Base-by-base conservation (phyloP, 2,888 invertebrate genomes). In the Archips crataeganus region DNA sequence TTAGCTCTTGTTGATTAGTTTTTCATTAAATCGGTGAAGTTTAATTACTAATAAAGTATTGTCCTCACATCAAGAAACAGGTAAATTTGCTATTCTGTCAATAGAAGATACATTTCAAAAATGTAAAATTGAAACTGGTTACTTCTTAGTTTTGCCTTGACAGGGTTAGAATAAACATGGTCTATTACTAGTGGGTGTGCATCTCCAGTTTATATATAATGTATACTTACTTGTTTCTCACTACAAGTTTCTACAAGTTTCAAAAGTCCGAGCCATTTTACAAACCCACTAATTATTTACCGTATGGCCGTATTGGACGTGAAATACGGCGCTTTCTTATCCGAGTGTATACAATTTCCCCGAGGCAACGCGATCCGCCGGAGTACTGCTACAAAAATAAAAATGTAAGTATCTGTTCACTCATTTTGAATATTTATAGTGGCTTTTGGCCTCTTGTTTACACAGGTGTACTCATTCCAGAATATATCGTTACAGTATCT, bases 371-470 rank as follows among this genome's bases (percentile, higher is more conserved):
- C 15, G 57, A 57, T 57, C 57, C 57, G 23, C 11, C 32, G 57
- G 57, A 57, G 32, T 32, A 57, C 32, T 23, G 54, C 57, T 32
- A 57, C 57, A 57, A 32, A 57, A 32, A 57, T 57, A 57, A 32
- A 32, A 57, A 57, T 3, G 54, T 54, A 54, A 32, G 57, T 57
- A 57, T 57, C 4, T 32, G 32, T 57, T 57, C 57, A 57, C 32
- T 57, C 57, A 57, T 57, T 57, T 57, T 57, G 57, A 57, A 57
- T 57, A 57, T 57, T 57, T 57, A 57, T 57, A 57, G 54, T 54
- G 54, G 23, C 57, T 10, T 57, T 11, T 3, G 23, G 57, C 57
- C 57, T 32, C 57, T 57, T 57, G 32, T 57, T 57, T 57, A 32
- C 32, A 54, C 51, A 57, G 57, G 11, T 57, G 57, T 57, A 11